phyloP scores from a whole-genome alignment of 1,140 invertebrate species.

The Drosophila teissieri region DNA sequence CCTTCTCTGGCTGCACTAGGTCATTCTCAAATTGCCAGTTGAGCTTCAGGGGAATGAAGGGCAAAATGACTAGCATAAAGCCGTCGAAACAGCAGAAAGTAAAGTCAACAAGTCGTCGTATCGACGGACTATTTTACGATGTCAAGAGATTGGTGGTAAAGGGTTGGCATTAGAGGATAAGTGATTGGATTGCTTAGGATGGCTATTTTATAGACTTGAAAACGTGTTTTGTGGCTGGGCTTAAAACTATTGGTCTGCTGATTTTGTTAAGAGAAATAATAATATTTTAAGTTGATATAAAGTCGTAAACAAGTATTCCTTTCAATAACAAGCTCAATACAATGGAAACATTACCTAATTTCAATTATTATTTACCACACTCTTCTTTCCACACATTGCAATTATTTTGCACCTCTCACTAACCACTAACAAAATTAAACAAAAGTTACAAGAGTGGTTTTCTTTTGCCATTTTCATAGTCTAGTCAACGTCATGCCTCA shows the following conservation, averaged over 20 bases:
- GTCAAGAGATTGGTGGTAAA: slow-evolving; percentile 13
- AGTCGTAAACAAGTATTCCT: too few relatives aligned
- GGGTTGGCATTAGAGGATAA: slow-evolving; percentile 21
- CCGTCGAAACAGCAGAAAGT: slow-evolving; percentile 34
- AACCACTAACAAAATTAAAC: slow-evolving; percentile 2
- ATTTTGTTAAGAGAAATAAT: too few relatives aligned
- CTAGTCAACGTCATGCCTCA: slow-evolving; percentile 34
- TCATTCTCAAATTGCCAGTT: slow-evolving; percentile 12
- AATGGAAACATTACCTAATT: not conserved
- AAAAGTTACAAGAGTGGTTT: not conserved
- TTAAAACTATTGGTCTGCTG: not conserved
- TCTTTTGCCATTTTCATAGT: slow-evolving; percentile 9
- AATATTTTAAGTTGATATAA: too few relatives aligned
- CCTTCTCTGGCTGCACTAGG: slow-evolving; percentile 11
- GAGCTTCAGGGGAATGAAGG: not conserved
- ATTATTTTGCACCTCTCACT: not conserved
- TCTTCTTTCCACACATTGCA: not conserved
- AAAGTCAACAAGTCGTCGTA: slow-evolving; percentile 45
- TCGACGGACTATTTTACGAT: slow-evolving; percentile 36
- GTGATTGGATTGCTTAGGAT: slow-evolving; percentile 46
- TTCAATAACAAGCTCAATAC: not conserved
- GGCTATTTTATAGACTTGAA: slow-evolving; percentile 24
- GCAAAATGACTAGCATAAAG: slow-evolving; percentile 13
- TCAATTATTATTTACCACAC: not conserved
- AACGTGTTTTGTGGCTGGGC: not conserved